Evolutionary conservation across 1,140 invertebrate species (phyloP).

Genomic region (Sinonovacula constricta): DNA sequence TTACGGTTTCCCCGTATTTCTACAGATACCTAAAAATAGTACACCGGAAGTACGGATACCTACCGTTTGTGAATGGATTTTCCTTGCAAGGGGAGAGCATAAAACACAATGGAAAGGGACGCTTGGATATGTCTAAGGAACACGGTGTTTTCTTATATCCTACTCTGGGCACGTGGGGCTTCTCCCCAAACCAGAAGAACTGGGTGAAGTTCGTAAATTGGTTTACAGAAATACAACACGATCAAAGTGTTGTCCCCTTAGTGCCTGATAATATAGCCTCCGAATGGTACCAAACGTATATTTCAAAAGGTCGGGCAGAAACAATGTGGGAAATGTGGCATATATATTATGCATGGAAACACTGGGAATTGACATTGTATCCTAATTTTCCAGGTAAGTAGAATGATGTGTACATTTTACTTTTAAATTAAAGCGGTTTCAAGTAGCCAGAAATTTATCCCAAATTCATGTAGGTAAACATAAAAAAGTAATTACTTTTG

Average conservation of each 20-base stretch:
- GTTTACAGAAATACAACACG: neutral
- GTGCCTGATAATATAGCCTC: constrained; percentile 11
- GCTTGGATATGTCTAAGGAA: constrained; percentile 1
- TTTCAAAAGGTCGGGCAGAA: constrained; percentile 5
- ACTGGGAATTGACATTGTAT: constrained; percentile 29
- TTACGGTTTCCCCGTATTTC: constrained; percentile 58
- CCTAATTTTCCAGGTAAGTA: constrained; percentile 36
- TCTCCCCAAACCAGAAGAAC: constrained; percentile 21
- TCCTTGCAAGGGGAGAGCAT: constrained; percentile 49
- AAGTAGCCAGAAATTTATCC: too few species aligned
- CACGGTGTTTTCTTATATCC: constrained; percentile 40
- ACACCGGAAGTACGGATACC: constrained; percentile 54
- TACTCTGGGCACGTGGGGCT: constrained; percentile 37
- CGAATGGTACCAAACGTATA: constrained; percentile 12
- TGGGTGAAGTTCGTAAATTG: constrained; percentile 40
- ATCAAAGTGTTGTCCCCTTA: constrained; percentile 2
- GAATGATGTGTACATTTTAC: too few species aligned
- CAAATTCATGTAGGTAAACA: too few species aligned
- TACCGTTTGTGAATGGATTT: constrained; percentile 51
- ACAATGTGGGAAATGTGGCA: constrained; percentile 40
- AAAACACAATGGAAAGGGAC: constrained; percentile 37
- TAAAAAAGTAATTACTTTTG: too few species aligned
- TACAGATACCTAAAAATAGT: constrained; percentile 62
- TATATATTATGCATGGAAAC: constrained; percentile 26
- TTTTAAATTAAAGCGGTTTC: too few species aligned